phyloP scores from a whole-genome alignment of 2,888 invertebrate species.

The Calameuta idolon region DNA sequence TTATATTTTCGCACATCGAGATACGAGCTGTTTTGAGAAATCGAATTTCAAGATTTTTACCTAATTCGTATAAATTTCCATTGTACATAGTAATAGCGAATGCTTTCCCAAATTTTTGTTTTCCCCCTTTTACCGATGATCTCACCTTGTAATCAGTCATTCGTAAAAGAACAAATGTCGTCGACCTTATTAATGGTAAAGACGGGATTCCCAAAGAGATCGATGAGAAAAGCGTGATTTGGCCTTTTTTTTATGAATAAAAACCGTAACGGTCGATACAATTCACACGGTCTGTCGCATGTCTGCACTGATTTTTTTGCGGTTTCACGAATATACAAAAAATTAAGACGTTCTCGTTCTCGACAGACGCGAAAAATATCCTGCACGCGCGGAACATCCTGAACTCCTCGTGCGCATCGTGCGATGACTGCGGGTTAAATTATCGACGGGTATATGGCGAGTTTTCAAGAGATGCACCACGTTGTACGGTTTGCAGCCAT shows the following conservation, averaged over 20 bases:
- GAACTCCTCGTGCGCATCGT: background rate
- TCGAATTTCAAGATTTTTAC: background rate
- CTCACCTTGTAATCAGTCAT: background rate
- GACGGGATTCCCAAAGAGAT: background rate
- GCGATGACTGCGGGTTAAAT: background rate
- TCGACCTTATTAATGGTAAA: background rate
- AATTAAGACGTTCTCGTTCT: background rate
- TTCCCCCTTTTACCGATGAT: background rate
- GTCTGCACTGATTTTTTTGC: background rate
- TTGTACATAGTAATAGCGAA: background rate
- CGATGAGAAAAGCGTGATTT: background rate
- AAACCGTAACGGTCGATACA: background rate
- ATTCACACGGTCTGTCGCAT: background rate
- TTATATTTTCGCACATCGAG: background rate
- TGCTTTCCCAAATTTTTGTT: background rate
- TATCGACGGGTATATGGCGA: background rate
- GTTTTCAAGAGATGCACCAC: background rate
- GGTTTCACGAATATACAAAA: background rate
- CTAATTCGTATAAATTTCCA: background rate
- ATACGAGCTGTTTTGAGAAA: background rate
- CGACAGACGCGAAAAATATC: background rate
- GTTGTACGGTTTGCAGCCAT: background rate
- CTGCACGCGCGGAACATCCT: background rate
- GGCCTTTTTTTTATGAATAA: background rate
- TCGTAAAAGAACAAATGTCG: background rate